A percentile compares a stretch with the other conserved stretches of the same genome.
Conservation (phyloP, 2,797 vertebrate species). For the Odontamblyopus rebecca region DNA sequence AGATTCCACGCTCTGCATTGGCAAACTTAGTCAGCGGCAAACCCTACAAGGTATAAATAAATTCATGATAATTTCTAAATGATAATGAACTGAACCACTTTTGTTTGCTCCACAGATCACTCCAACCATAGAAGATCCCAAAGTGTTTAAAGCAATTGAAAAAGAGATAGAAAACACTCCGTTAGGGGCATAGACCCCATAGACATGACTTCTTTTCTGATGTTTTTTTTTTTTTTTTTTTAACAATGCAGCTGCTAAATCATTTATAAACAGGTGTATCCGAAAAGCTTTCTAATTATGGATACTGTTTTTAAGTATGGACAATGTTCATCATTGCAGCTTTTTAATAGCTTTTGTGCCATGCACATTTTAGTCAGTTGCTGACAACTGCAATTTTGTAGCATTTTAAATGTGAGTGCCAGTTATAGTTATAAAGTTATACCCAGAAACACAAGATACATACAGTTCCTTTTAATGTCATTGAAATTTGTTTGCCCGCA, state of each 20-base stretch:
- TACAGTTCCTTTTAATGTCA: slow-evolving; percentile 88
- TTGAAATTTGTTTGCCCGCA: slow-evolving; percentile 86
- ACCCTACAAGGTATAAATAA: slow-evolving; percentile 82
- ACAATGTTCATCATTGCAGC: neutral
- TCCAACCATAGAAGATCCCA: slow-evolving; percentile 92
- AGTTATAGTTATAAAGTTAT: neutral
- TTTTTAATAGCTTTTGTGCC: neutral
- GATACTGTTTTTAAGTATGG: neutral
- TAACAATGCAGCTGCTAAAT: neutral
- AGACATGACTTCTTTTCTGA: neutral
- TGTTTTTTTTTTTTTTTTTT: neutral
- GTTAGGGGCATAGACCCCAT: slow-evolving; percentile 32
- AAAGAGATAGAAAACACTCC: slow-evolving; percentile 67
- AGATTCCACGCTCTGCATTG: slow-evolving; percentile 89
- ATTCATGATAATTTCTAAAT: neutral
- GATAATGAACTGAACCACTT: neutral
- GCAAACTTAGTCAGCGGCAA: slow-evolving; percentile 87
- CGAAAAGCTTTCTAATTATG: neutral
- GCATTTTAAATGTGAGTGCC: neutral
- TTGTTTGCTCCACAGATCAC: slow-evolving; percentile 75
- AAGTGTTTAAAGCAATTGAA: slow-evolving; percentile 86
- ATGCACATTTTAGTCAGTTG: neutral
- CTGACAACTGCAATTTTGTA: neutral
- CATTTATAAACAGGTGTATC: neutral
- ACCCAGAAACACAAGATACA: slow-evolving; percentile 22